Percentiles rank a stretch among this genome's conserved stretches.
phyloP scores from a whole-genome alignment of 92 coral and sea anemone species.

The Epizoanthus fatuus region DNA sequence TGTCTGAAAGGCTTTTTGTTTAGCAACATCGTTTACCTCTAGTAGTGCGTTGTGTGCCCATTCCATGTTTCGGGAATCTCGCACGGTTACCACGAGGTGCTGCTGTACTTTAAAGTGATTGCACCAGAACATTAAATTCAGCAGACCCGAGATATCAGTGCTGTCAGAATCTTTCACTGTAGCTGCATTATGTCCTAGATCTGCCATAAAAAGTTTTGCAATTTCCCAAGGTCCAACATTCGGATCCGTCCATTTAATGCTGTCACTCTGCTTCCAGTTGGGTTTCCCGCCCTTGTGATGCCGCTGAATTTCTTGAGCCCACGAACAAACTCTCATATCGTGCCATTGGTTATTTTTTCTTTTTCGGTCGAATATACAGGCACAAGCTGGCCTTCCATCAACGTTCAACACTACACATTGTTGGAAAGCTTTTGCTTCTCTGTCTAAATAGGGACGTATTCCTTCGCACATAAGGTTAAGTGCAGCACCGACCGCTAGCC shows the following conservation, averaged over 20 bases:
- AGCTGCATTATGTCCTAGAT: conserved; percentile 45
- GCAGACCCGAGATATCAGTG: conserved; percentile 70
- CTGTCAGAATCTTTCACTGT: conserved; percentile 47
- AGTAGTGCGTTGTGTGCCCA: conserved; percentile 76
- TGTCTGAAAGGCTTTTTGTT: conserved; percentile 64
- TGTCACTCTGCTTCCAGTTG: conserved; percentile 77
- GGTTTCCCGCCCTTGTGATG: conserved; percentile 53
- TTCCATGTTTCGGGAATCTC: conserved; percentile 53
- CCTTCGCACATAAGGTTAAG: too few species aligned
- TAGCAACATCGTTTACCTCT: conserved; percentile 56
- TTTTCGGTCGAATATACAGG: too few species aligned
- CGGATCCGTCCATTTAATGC: conserved; percentile 74
- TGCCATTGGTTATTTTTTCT: too few species aligned
- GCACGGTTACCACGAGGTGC: conserved; percentile 56
- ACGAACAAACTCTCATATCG: conserved; percentile 52
- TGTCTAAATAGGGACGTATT: too few species aligned
- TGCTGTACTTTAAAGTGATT: conserved; percentile 55
- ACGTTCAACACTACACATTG: too few species aligned
- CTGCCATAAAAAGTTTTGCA: conserved; percentile 82
- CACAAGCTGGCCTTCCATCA: too few species aligned
- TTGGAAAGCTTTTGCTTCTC: too few species aligned
- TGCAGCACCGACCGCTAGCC: too few species aligned
- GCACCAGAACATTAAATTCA: conserved; percentile 72
- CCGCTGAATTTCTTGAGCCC: conserved; percentile 66
- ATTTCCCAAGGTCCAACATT: conserved; percentile 82